A percentile compares a stretch with the other conserved stretches of the same genome.
Evolutionary conservation across 2,888 invertebrate species (phyloP).

Genomic region (Ligdia adustata): DNA sequence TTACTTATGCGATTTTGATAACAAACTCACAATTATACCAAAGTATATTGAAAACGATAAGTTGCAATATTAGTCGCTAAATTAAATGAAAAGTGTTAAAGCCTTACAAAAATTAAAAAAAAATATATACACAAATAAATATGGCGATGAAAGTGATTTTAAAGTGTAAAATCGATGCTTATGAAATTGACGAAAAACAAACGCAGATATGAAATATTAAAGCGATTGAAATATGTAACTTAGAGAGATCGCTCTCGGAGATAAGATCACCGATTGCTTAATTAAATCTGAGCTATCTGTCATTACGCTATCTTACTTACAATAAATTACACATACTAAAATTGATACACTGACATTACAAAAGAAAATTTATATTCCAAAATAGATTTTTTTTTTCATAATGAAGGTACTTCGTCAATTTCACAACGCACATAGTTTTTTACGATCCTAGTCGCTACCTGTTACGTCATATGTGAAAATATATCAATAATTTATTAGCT

Average conservation of each 20-base stretch:
- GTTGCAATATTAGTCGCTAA: slow-evolving; percentile 21
- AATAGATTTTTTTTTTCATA: not conserved
- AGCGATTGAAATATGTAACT: too few relatives aligned
- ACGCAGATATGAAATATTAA: too few relatives aligned
- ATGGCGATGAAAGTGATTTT: slow-evolving; percentile 8
- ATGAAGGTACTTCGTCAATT: slow-evolving; percentile 21
- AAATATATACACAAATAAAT: slow-evolving; percentile 1
- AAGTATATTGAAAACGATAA: slow-evolving; percentile 11
- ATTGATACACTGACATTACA: too few relatives aligned
- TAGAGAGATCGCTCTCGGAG: too few relatives aligned
- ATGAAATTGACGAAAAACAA: slow-evolving; percentile 20
- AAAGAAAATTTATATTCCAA: not conserved
- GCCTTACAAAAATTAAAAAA: slow-evolving; percentile 11
- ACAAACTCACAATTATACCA: not conserved
- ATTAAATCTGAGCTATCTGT: too few relatives aligned
- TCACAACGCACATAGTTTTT: not conserved
- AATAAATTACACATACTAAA: too few relatives aligned
- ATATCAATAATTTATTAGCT: slow-evolving; percentile 20
- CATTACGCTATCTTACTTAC: too few relatives aligned
- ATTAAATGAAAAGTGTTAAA: slow-evolving; percentile 16
- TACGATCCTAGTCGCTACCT: slow-evolving; percentile 1
- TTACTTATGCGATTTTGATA: slow-evolving; percentile 6
- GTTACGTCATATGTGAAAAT: slow-evolving; percentile 20
- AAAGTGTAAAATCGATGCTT: not conserved
- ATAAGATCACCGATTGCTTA: too few relatives aligned